Percentiles rank a stretch among this genome's conserved stretches.
Evolutionary conservation across 1,140 invertebrate species (phyloP).

Genomic region (Macrocentrus cingulum): DNA sequence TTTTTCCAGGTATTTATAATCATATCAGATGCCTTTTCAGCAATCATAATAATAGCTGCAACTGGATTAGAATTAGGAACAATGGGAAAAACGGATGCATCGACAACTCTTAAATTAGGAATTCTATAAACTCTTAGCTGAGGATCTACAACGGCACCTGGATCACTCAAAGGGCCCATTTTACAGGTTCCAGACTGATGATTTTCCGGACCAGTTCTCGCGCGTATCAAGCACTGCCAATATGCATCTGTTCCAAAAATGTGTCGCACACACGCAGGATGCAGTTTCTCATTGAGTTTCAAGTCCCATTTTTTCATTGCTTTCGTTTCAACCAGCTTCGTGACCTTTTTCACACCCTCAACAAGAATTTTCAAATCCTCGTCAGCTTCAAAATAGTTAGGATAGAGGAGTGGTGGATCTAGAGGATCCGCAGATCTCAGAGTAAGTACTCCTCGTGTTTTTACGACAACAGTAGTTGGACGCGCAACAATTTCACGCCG

Average conservation of each 20-base stretch:
- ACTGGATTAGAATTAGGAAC: slow-evolving; percentile 60
- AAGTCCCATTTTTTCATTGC: slow-evolving; percentile 58
- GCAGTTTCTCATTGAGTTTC: slow-evolving; percentile 46
- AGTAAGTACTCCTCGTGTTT: slow-evolving; percentile 46
- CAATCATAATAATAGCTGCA: slow-evolving; percentile 60
- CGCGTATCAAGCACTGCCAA: slow-evolving; percentile 57
- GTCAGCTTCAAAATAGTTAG: slow-evolving; percentile 63
- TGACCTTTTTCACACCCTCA: slow-evolving; percentile 55
- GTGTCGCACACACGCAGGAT: slow-evolving; percentile 43
- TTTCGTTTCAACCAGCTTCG: slow-evolving; percentile 46
- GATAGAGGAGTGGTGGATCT: slow-evolving; percentile 68
- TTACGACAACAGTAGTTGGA: slow-evolving; percentile 44
- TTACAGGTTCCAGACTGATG: slow-evolving; percentile 62
- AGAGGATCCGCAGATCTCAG: slow-evolving; percentile 62
- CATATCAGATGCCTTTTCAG: slow-evolving; percentile 62
- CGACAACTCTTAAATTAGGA: slow-evolving; percentile 57
- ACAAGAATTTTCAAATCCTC: slow-evolving; percentile 58
- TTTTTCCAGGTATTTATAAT: slow-evolving; percentile 52
- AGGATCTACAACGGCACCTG: slow-evolving; percentile 58
- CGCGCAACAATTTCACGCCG: slow-evolving; percentile 47
- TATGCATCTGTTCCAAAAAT: slow-evolving; percentile 58
- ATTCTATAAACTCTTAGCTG: slow-evolving; percentile 58
- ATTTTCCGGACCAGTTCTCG: slow-evolving; percentile 52
- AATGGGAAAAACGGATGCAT: slow-evolving; percentile 63
- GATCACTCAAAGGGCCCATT: slow-evolving; percentile 56